These are phyloP conservation scores for Drosophila arawakana DNA, from an alignment of 1,140 invertebrate species.

Conservation along the genomic window DNA sequence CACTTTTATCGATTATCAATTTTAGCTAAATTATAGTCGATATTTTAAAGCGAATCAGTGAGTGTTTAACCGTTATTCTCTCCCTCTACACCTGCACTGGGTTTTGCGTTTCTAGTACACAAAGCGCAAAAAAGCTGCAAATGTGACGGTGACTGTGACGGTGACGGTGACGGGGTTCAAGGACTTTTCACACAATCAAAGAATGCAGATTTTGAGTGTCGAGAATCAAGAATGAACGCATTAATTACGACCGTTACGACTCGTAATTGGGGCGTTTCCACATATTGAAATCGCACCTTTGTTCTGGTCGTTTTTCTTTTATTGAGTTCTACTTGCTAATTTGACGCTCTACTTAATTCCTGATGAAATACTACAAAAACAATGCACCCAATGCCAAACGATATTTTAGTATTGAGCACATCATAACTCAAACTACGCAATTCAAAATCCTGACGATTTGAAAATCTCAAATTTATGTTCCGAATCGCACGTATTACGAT, in stretches of 20 bases:
- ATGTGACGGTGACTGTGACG: constrained; percentile 5
- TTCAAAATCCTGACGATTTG: constrained; percentile 1
- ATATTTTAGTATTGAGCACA: neutral
- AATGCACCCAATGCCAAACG: constrained; percentile 12
- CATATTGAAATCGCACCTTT: constrained; percentile 8
- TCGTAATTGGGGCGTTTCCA: constrained; percentile 31
- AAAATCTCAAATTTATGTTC: constrained; percentile 27
- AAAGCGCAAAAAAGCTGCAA: constrained; percentile 47
- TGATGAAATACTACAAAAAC: constrained; percentile 8
- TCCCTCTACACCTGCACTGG: neutral
- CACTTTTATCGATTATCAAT: neutral
- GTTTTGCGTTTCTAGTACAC: constrained; percentile 32
- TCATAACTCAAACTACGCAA: constrained; percentile 31
- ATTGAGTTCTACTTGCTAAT: constrained; percentile 18
- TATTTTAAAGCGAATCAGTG: neutral
- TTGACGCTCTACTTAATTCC: constrained; percentile 38
- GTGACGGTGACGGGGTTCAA: constrained; percentile 46
- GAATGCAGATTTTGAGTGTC: constrained; percentile 7
- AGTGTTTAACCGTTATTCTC: neutral
- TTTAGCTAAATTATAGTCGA: neutral
- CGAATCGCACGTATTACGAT: constrained; percentile 47
- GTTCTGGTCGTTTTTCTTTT: constrained; percentile 9
- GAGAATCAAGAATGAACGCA: constrained; percentile 5
- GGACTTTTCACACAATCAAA: constrained; percentile 38
- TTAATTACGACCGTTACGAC: constrained; percentile 3